Conservation (phyloP, 2,113 vertebrate genomes). For the Pangasianodon hypophthalmus region DNA sequence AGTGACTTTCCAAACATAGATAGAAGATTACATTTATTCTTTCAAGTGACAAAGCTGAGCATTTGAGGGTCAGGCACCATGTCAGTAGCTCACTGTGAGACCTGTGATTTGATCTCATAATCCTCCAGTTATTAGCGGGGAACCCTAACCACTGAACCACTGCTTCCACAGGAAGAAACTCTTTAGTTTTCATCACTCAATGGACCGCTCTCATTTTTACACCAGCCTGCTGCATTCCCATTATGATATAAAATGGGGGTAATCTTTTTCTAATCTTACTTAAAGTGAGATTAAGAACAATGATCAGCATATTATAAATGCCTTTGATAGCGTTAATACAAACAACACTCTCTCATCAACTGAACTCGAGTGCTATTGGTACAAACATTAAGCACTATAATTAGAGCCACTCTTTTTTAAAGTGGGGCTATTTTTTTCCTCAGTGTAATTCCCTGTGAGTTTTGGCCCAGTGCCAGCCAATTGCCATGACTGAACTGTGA, state of each 20-base stretch:
- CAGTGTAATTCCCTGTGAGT: conserved; percentile 57
- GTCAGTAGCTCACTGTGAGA: background rate
- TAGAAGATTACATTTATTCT: background rate
- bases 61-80: background rate
- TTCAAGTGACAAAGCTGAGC: background rate
- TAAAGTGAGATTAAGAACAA: conserved; percentile 42
- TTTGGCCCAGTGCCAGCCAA: conserved; percentile 13
- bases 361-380: conserved; percentile 58
- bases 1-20: background rate
- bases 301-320: conserved; percentile 58
- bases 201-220: background rate
- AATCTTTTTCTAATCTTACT: conserved; percentile 20
- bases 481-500: background rate
- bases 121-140: background rate
- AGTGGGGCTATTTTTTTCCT: conserved; percentile 56
- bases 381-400: conserved; percentile 68
- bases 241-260: background rate
- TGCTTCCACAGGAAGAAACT: background rate
- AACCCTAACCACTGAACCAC: background rate
- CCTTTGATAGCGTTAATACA: conserved; percentile 49
- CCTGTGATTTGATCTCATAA: background rate
- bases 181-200: background rate
- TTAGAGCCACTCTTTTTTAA: conserved; percentile 57
- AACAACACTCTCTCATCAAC: conserved; percentile 54
- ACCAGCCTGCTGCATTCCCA: background rate